These are phyloP conservation scores for Dicyrtomina minuta DNA, from an alignment of 2,888 invertebrate species.

Conservation along the genomic window DNA sequence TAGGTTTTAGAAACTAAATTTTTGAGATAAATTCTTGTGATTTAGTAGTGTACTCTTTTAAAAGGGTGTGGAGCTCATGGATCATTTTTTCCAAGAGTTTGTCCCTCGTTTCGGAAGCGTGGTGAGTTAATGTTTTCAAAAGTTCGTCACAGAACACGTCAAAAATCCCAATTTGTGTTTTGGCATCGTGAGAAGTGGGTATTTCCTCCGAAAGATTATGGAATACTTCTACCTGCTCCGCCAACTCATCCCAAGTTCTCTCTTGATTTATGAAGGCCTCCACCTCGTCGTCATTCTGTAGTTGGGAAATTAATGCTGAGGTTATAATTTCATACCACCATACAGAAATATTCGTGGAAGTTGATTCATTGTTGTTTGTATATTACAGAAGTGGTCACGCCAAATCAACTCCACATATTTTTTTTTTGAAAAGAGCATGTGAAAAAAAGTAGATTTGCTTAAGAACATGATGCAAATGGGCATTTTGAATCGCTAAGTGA, in stretches of 20 bases:
- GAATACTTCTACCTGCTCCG: constrained; percentile 59
- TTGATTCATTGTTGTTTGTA: too few relatives aligned
- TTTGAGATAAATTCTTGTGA: too few relatives aligned
- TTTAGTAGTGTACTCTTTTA: constrained; percentile 69
- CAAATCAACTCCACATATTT: too few relatives aligned
- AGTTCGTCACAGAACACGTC: constrained; percentile 79
- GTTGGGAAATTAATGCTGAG: too few relatives aligned
- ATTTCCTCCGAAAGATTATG: constrained; percentile 60
- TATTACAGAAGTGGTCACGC: too few relatives aligned
- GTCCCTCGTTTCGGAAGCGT: constrained; percentile 70
- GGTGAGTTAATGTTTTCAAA: constrained; percentile 68
- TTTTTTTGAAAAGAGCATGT: too few relatives aligned
- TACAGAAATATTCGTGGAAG: too few relatives aligned
- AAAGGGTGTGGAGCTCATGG: constrained; percentile 74
- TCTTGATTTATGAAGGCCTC: constrained; percentile 68
- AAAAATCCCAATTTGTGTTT: constrained; percentile 78
- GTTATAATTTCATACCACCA: too few relatives aligned
- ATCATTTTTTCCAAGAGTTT: constrained; percentile 73
- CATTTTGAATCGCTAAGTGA: too few relatives aligned
- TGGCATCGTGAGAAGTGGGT: constrained; percentile 62
- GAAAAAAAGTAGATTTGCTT: too few relatives aligned
- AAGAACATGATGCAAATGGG: too few relatives aligned
- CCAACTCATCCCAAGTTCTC: constrained; percentile 59
- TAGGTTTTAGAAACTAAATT: too few relatives aligned
- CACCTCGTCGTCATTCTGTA: constrained; percentile 65